phyloP scores from a whole-genome alignment of 2,888 invertebrate species.

The Mallateleia sp. region DNA sequence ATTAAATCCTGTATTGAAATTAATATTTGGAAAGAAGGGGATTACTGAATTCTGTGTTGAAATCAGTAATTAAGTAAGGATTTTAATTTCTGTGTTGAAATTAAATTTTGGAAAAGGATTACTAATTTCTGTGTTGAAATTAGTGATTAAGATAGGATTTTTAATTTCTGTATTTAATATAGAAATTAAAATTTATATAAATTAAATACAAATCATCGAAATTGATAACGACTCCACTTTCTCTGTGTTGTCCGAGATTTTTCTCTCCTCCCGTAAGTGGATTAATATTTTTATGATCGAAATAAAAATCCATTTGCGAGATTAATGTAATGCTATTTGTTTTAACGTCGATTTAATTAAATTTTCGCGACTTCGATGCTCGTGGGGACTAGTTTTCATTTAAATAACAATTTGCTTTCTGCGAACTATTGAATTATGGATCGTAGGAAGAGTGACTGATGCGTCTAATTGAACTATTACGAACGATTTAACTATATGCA shows the following conservation, averaged over 20 bases:
- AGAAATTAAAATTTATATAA: constrained; percentile 50
- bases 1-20: too few relatives aligned
- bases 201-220: constrained; percentile 45
- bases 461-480: constrained; percentile 26
- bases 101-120: too few relatives aligned
- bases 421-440: constrained; percentile 8
- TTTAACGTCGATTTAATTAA: constrained; percentile 31
- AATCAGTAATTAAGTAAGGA: too few relatives aligned
- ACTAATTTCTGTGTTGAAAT: too few relatives aligned
- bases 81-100: too few relatives aligned
- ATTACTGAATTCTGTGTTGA: too few relatives aligned
- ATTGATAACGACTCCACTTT: constrained; percentile 13
- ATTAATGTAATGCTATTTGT: constrained; percentile 25
- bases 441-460: constrained; percentile 26
- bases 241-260: constrained; percentile 17
- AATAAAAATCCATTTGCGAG: constrained; percentile 38
- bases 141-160: too few relatives aligned
- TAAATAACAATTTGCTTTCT: constrained; percentile 11
- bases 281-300: constrained; percentile 33
- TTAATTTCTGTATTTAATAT: too few relatives aligned
- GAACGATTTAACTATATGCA: constrained; percentile 2
- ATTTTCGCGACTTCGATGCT: neutral
- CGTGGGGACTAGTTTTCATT: neutral
- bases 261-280: constrained; percentile 14
- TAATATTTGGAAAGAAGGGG: too few relatives aligned